Evolutionary conservation across 2,888 invertebrate genomes (phyloP).

Genomic region (Bimastos eiseni): DNA sequence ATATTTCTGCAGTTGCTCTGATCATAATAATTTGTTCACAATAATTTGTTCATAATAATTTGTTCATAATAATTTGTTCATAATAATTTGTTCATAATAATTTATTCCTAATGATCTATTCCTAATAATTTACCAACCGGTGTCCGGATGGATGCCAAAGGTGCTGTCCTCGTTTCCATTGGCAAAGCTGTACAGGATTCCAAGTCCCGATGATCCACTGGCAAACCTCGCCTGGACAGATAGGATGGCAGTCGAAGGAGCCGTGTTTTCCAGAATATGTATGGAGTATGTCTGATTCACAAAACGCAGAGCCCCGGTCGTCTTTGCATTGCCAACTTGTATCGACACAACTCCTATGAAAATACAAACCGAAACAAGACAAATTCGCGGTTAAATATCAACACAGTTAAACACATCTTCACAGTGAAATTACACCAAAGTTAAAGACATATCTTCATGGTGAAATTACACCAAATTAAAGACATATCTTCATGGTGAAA

Average conservation of each 20-base stretch:
- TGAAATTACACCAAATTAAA: too few relatives aligned
- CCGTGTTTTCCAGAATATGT: constrained; percentile 80
- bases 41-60: too few relatives aligned
- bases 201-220: constrained; percentile 32
- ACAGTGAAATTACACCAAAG: too few relatives aligned
- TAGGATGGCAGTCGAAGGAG: constrained; percentile 80
- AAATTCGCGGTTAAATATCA: background rate
- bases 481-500: too few relatives aligned
- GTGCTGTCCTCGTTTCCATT: constrained; percentile 43
- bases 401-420: too few relatives aligned
- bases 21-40: too few relatives aligned
- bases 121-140: constrained; percentile 36
- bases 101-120: too few relatives aligned
- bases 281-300: constrained; percentile 71
- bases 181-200: constrained; percentile 59
- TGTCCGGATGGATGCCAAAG: constrained; percentile 39
- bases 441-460: too few relatives aligned
- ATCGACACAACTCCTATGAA: constrained; percentile 76
- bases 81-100: too few relatives aligned
- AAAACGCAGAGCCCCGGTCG: constrained; percentile 71
- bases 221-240: constrained; percentile 64
- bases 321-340: constrained; percentile 75
- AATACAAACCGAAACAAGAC: background rate
- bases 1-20: too few relatives aligned
- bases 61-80: too few relatives aligned